A percentile compares a stretch with the other conserved stretches of the same genome.
Conservation (phyloP, 2,113 vertebrate species). For the Xiphias gladius region DNA sequence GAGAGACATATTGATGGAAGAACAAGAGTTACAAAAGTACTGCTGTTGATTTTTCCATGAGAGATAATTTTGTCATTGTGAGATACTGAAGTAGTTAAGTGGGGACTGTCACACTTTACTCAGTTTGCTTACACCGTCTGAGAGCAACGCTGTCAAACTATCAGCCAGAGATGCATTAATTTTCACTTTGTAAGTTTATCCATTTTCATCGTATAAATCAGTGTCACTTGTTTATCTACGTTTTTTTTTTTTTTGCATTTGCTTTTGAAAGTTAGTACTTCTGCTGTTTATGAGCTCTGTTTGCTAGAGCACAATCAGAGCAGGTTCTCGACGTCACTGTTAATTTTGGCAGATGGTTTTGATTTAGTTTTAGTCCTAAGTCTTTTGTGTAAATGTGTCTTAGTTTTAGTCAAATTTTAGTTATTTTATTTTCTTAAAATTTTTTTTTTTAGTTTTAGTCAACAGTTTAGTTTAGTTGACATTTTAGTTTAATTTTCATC, state of each 20-base stretch:
- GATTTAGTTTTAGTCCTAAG: no score
- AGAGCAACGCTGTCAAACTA: not conserved
- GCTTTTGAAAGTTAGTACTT: not conserved
- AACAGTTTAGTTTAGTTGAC: no score
- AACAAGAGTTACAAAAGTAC: slow-evolving; percentile 1
- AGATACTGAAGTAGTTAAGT: slow-evolving; percentile 4
- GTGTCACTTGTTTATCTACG: not conserved
- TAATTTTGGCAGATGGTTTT: no score
- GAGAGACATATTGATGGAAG: slow-evolving; percentile 9
- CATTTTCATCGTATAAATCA: not conserved
- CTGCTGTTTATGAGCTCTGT: not conserved
- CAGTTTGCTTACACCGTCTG: slow-evolving; percentile 8
- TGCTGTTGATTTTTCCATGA: not conserved
- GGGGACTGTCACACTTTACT: not conserved
- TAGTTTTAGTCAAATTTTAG: no score
- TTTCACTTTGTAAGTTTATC: slow-evolving; percentile 21
- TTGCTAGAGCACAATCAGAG: not conserved
- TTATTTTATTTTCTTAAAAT: no score
- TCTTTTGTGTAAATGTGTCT: no score
- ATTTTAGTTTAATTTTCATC: no score
- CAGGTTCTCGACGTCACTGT: not conserved
- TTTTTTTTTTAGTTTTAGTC: no score
- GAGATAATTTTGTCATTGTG: slow-evolving; percentile 6
- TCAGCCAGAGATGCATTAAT: not conserved
- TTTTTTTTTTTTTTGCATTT: slow-evolving; percentile 11